These are phyloP conservation scores for Macrotrachela quadricornifera DNA, from an alignment of 1,140 invertebrate genomes.

Conservation along the genomic window DNA sequence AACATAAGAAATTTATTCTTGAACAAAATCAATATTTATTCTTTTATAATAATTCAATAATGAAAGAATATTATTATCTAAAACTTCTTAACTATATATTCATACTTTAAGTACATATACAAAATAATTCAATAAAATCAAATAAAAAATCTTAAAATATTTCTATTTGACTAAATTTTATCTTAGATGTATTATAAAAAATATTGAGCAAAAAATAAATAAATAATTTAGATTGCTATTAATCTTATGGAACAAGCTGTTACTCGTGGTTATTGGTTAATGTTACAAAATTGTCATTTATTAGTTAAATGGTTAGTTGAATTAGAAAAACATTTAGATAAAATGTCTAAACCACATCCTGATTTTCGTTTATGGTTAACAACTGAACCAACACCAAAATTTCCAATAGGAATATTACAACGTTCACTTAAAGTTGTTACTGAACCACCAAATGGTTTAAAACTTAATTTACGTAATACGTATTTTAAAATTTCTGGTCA, in stretches of 20 bases:
- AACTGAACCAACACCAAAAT: slow-evolving; percentile 55
- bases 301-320: slow-evolving; percentile 51
- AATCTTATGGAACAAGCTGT: slow-evolving; percentile 47
- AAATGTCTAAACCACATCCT: slow-evolving; percentile 52
- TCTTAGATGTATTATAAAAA: too few species aligned
- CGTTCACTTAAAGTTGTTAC: slow-evolving; percentile 63
- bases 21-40: too few species aligned
- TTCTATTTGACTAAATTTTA: too few species aligned
- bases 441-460: slow-evolving; percentile 65
- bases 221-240: slow-evolving; percentile 39
- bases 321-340: slow-evolving; percentile 57
- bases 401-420: slow-evolving; percentile 68
- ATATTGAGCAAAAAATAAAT: neutral
- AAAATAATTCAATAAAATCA: too few species aligned
- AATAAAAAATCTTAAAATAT: too few species aligned
- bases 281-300: slow-evolving; percentile 71
- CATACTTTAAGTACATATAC: too few species aligned
- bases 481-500: slow-evolving; percentile 55
- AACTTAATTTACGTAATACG: slow-evolving; percentile 63
- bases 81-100: too few species aligned
- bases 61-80: too few species aligned
- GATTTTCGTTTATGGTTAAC: slow-evolving; percentile 78
- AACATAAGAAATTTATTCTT: too few species aligned
- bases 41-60: too few species aligned
- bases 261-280: slow-evolving; percentile 58